Base-by-base conservation (phyloP, 2,113 vertebrate genomes). In the Cebidichthys violaceus region DNA sequence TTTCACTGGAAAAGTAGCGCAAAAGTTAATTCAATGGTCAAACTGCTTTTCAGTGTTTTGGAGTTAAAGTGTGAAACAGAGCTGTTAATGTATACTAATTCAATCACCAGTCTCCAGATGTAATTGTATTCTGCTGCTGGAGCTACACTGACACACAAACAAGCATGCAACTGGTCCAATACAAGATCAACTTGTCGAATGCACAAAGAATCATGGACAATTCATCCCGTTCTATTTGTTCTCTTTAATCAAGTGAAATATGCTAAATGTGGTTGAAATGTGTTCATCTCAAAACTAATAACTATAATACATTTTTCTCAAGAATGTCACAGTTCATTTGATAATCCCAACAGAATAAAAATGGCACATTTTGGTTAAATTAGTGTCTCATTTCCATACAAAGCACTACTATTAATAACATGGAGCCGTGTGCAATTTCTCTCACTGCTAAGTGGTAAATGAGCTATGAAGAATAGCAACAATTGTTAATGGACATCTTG, bases 401-500 rank as follows among this genome's bases (percentile, higher is more conserved):
- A 94, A 92, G 91, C 77, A 33, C 77, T 75, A 87, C 92, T 89
- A 92, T 94, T 94, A 94, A 93, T 94, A 94, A 94, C 86, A 72
- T 66, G 66, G 77, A 90, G 84, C 87, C 64, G 69, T 83, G 84
- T 90, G 81, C 87, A 90, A 85, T 93, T 90, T 88, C 79, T 90
- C 82, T 89, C 88, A 24, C 79, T 86, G 82, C 89, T 94, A 88
- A 85, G 83, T 92, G 93, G 94, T 95, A 97, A 96, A 97, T 97
- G 94, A 96, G 94, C 96, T 96, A 93, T 96, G 94, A 94, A 96
- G 91, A 96, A 96, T 94, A 94, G 94, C 93, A 95, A 94, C 94
- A 96, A 97, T 96, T 96, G 96, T 96, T 95, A 95, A 93, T 93
- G 96, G 96, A 96, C 96, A 96, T 96, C 94, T 96, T 94, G 92